Base-by-base conservation (phyloP, 92 coral and sea anemone genomes). In the Porites rus region DNA sequence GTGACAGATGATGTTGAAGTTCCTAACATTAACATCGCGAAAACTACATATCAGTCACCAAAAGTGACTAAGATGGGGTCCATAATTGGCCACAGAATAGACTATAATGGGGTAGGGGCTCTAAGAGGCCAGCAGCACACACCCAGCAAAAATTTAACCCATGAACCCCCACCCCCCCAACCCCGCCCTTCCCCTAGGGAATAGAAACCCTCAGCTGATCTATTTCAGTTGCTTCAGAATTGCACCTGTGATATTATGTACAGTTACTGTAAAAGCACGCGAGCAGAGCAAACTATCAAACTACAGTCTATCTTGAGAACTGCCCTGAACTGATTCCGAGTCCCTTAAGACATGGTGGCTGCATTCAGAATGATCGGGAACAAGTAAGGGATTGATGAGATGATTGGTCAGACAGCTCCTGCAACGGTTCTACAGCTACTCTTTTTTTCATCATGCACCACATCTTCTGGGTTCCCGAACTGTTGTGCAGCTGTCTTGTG, bases 381-480 rank as follows among this genome's bases (percentile, higher is more conserved):
- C 60, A 53, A 69, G 75, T 76, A 86, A 12, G 87, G 50, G 18
- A 76, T 89, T 63, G 83, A 91, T 72, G 88, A 90, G 92, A 78
- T 78, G 92, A 77, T 68, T 22, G 89, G 89, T 46, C 3, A 28
- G 31, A 28, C 31, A 28, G 31, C 31, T 28, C 31, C 31, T 2
- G 31, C 31, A 28, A 28, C 91, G 10, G 84, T 88, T 28, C 13
- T 88, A 67, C 79, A 88, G 75, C 77, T 82, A 24, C 77, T 87
- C 9, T 71, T 86, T 21, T 79, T 86, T 69, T 76, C 84, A 10
- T 89, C 31, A 28, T 28, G 88, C 67, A 78, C 83, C 56, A 89
- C 54, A 62, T 51, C 66, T 17, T 84, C 86, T 51, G 51, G 65
- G 63, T 67, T 69, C 18, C 89, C 86, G 66, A 77, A 20, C 53